Base-by-base conservation (phyloP, 1,140 invertebrate species). In the Procambarus virginalis region DNA sequence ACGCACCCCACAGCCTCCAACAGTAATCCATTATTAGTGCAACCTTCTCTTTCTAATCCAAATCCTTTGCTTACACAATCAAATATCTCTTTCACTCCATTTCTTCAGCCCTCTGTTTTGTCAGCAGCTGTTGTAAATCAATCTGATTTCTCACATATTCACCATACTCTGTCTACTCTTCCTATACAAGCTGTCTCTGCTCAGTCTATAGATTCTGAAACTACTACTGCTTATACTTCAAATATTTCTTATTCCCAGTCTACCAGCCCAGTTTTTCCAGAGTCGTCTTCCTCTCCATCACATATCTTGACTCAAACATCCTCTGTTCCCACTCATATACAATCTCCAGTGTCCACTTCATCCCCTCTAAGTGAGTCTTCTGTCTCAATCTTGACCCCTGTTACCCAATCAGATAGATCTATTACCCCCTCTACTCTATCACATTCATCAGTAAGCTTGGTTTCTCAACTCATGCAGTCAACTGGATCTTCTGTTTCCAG, bases 111-210 rank as follows among this genome's bases (percentile, higher is more conserved):
- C 2, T 88, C 86, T 3, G 78, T 88, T 8, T 60, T 88, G 4
- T 80, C 86, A 9, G 64, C 85, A 22, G 77, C 85, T 79, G 79
- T 88, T 46, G 68, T 88, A 10, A 88, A 88, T 81, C 85, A 79
- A 76, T n/a, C 76, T 68, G 86, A 88, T 34, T n/a, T 88, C 22
- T 68, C 76, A 9, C 85, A 86, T 46, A 17, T 80, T 14, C 78
- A 79, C 51, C 86, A 88, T 73, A n/a, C 86, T 34, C 14, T 88
- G 3, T 70, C 86, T 45, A 73, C 86, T 55, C 14, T 88, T n/a
- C 86, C 86, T 46, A 49, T 88, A 12, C 86, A 88, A 64, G 78
- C 79, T 14, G 64, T 88, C 20, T 82, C 86, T 20, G 79, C 75
- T 46, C 84, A 85, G 51, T 76, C 84, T 45, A 14, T 88, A 34